phyloP scores from a whole-genome alignment of 2,888 invertebrate species.

The Molanna angustata region DNA sequence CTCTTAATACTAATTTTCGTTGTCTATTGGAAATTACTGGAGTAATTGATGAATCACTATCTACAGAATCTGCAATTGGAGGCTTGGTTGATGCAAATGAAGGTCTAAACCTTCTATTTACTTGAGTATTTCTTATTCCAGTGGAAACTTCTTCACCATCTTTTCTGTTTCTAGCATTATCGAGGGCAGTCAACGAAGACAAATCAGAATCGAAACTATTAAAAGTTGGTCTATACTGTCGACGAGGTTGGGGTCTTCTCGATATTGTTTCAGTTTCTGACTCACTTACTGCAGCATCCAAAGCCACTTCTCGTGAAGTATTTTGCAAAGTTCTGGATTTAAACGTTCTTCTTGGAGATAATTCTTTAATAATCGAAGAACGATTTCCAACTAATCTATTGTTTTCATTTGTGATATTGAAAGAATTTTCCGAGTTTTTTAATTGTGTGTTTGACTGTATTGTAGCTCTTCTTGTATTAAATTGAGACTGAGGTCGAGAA shows the following conservation, averaged over 20 bases:
- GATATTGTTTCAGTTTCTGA: conserved; percentile 27
- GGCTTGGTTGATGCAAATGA: conserved; percentile 37
- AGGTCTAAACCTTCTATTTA: conserved; percentile 35
- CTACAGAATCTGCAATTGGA: conserved; percentile 39
- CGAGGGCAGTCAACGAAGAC: conserved; percentile 54
- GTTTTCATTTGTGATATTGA: too few species aligned
- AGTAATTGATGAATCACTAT: conserved; percentile 48
- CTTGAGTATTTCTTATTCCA: conserved; percentile 36
- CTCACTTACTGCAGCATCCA: conserved; percentile 14
- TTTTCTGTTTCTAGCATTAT: conserved; percentile 36
- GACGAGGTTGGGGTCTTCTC: conserved; percentile 22
- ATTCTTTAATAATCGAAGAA: too few species aligned
- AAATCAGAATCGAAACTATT: conserved; percentile 47
- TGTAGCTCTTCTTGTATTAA: conserved; percentile 6
- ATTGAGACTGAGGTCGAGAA: conserved; percentile 21
- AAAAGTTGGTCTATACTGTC: conserved; percentile 41
- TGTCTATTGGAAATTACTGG: conserved; percentile 43
- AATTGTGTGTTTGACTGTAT: too few species aligned
- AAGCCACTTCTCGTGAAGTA: neutral
- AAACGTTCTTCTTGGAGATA: neutral
- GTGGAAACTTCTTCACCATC: conserved; percentile 38
- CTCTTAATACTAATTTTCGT: conserved; percentile 43
- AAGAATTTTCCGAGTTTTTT: too few species aligned
- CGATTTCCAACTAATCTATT: too few species aligned
- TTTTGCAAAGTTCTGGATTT: conserved; percentile 21